Percentiles rank a stretch among this genome's conserved stretches.
phyloP scores from a whole-genome alignment of 2,797 vertebrate species.

The Muscicapa striata region DNA sequence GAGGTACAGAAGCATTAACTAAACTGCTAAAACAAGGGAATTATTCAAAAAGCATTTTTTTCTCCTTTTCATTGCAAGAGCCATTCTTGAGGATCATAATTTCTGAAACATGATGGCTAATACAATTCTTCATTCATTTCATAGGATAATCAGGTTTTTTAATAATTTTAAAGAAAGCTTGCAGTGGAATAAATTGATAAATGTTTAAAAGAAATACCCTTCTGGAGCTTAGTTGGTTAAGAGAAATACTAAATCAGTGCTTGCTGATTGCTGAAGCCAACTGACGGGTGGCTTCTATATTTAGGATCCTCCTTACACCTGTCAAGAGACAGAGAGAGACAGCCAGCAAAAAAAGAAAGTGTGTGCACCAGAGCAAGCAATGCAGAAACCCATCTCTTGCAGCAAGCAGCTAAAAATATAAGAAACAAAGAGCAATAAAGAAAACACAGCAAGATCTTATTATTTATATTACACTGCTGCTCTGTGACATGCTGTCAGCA shows the following conservation, averaged over 20 bases:
- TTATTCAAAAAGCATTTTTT: neutral
- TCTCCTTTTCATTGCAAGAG: neutral
- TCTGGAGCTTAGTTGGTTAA: conserved; percentile 42
- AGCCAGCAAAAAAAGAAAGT: neutral
- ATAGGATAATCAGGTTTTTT: neutral
- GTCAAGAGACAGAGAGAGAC: conserved; percentile 62
- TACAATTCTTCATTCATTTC: neutral
- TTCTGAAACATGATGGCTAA: neutral
- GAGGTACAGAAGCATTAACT: neutral
- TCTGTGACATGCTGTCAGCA: conserved; percentile 62
- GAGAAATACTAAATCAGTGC: conserved; percentile 35
- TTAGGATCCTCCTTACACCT: conserved; percentile 72
- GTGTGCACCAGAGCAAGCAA: conserved; percentile 46
- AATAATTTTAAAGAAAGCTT: neutral
- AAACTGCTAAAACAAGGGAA: neutral
- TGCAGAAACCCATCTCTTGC: conserved; percentile 40
- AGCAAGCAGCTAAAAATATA: conserved; percentile 74
- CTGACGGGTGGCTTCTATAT: conserved; percentile 61
- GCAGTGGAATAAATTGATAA: neutral
- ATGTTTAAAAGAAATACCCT: conserved; percentile 1
- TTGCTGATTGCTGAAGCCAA: conserved; percentile 63
- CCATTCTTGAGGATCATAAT: neutral
- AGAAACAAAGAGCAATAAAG: conserved; percentile 51
- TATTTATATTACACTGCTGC: conserved; percentile 65
- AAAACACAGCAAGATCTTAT: conserved; percentile 65